Evolutionary conservation across 2,888 invertebrate species (phyloP).

Genomic region (Hydrotaea cyrtoneurina): DNA sequence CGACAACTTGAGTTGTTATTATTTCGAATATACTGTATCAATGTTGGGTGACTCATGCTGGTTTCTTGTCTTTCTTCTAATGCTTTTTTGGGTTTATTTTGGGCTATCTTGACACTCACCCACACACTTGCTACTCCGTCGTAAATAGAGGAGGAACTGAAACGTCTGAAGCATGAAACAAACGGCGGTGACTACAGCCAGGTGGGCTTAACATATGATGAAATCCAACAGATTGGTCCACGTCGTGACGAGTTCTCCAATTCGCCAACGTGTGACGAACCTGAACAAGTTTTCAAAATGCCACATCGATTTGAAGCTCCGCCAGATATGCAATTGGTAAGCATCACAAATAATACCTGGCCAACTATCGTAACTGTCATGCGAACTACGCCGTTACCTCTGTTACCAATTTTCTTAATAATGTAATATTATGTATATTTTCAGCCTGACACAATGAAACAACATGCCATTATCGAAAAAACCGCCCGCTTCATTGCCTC

Average conservation of each 20-base stretch:
- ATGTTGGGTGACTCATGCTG: conserved; percentile 58
- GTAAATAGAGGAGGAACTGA: conserved; percentile 92
- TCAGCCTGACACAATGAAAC: conserved; percentile 93
- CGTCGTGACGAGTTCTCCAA: conserved; percentile 77
- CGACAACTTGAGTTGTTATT: conserved; percentile 54
- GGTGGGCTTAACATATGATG: conserved; percentile 89
- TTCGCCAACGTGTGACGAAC: conserved; percentile 84
- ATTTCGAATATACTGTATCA: conserved; percentile 18
- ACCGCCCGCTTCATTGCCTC: conserved; percentile 93
- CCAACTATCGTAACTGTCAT: too few species aligned
- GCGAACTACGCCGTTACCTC: too few species aligned
- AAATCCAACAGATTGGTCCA: conserved; percentile 80
- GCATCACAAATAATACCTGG: conserved; percentile 72
- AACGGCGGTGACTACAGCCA: conserved; percentile 84
- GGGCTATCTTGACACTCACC: conserved; percentile 43
- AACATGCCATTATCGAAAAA: conserved; percentile 96
- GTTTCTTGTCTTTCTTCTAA: conserved; percentile 65
- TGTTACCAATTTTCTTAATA: background rate
- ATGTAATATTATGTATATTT: background rate
- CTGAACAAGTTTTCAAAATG: conserved; percentile 89
- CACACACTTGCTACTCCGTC: background rate
- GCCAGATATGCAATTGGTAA: conserved; percentile 86
- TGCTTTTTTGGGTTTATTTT: conserved; percentile 68
- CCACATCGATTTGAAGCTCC: conserved; percentile 89
- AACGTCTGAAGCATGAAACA: conserved; percentile 89